These are phyloP conservation scores for Sylvietta virens DNA, from an alignment of 2,113 vertebrate genomes.

Conservation along the genomic window DNA sequence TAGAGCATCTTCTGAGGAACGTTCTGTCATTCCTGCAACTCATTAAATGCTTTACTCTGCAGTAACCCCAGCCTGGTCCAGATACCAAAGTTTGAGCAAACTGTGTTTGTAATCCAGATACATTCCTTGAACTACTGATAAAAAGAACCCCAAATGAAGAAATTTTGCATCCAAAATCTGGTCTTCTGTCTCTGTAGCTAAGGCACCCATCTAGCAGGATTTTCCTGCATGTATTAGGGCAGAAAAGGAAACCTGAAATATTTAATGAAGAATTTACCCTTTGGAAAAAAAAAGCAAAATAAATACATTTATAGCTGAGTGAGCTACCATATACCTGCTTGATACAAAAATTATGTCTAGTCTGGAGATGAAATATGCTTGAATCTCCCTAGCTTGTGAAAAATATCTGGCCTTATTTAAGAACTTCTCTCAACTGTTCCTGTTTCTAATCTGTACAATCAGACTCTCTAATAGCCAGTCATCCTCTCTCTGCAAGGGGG, in stretches of 20 bases:
- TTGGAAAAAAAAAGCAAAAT: background rate
- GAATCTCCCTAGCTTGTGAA: background rate
- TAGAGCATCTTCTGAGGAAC: background rate
- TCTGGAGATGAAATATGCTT: background rate
- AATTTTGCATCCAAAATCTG: background rate
- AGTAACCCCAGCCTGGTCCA: background rate
- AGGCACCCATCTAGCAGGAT: background rate
- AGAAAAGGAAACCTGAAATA: background rate
- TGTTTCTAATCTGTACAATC: background rate
- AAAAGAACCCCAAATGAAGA: background rate
- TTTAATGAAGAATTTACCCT: background rate
- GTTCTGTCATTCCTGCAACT: background rate
- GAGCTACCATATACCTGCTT: rapidly evolving
- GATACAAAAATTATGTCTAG: background rate
- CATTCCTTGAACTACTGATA: background rate
- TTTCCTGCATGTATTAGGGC: background rate
- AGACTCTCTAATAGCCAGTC: background rate
- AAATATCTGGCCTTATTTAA: background rate
- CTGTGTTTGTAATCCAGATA: background rate
- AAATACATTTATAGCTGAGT: background rate
- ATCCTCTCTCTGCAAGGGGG: background rate
- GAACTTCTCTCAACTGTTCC: background rate
- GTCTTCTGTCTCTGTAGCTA: background rate
- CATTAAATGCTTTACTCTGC: background rate
- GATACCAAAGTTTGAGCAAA: background rate